phyloP scores from a whole-genome alignment of 2,113 vertebrate species.

The Odocoileus hemionus region DNA sequence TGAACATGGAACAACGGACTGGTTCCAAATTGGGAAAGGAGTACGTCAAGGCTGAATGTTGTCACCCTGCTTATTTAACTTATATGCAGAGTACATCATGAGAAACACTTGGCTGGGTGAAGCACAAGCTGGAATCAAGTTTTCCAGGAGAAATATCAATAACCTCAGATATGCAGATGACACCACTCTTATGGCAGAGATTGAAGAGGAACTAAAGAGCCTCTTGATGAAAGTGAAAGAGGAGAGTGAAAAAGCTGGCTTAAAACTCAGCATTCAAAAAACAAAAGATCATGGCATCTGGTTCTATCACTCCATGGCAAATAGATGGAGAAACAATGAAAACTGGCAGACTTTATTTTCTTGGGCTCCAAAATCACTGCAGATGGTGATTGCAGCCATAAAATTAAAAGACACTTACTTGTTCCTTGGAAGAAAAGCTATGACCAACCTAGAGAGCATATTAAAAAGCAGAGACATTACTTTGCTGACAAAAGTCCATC shows the following conservation, averaged over 20 bases:
- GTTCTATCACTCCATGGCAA: neutral
- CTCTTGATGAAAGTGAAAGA: neutral
- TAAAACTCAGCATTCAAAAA: neutral
- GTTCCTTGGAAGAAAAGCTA: neutral
- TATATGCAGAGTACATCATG: neutral
- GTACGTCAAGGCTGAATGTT: neutral
- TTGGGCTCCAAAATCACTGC: neutral
- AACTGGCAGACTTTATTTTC: neutral
- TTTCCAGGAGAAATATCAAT: neutral
- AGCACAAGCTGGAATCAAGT: neutral
- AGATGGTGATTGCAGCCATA: neutral
- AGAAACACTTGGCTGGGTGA: fast-evolving
- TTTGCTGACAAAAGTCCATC: neutral
- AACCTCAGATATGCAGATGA: neutral
- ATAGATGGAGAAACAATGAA: neutral
- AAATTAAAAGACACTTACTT: neutral
- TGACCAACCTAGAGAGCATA: neutral
- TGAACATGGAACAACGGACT: neutral
- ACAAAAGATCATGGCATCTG: neutral
- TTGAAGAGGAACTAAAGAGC: neutral
- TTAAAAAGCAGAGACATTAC: neutral
- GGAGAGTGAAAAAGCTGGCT: neutral
- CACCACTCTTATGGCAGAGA: neutral
- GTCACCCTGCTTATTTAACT: neutral
- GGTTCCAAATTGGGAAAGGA: neutral